Percentiles rank a stretch among this genome's conserved stretches.
phyloP scores from a whole-genome alignment of 2,113 vertebrate species.

The Mus spicilegus region DNA sequence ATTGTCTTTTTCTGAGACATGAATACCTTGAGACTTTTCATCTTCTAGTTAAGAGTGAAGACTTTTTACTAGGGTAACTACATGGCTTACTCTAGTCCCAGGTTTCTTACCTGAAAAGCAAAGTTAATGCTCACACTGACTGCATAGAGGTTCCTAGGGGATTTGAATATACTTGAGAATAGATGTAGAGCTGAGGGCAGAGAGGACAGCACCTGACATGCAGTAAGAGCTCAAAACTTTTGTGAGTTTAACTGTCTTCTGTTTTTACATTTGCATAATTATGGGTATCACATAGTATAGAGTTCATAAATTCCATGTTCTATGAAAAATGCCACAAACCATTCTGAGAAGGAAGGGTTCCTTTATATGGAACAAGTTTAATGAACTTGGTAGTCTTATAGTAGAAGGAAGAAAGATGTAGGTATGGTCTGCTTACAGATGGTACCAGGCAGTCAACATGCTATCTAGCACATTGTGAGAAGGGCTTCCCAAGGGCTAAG shows the following conservation, averaged over 20 bases:
- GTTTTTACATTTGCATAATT: background rate
- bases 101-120: too few relatives aligned
- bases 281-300: background rate
- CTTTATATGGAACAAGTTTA: too few relatives aligned
- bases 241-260: background rate
- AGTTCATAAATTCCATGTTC: conserved; percentile 7
- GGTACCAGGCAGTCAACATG: background rate
- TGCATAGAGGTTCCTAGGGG: background rate
- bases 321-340: background rate
- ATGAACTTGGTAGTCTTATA: background rate
- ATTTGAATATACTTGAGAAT: background rate
- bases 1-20: too few relatives aligned
- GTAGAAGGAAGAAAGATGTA: background rate
- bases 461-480: too few relatives aligned
- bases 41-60: too few relatives aligned
- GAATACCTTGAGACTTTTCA: too few relatives aligned
- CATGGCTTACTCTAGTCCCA: too few relatives aligned
- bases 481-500: background rate
- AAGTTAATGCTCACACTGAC: too few relatives aligned
- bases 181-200: background rate
- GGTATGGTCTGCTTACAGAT: background rate
- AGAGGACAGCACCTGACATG: background rate
- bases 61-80: too few relatives aligned
- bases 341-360: background rate
- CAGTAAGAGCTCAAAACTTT: background rate